Percentiles rank a stretch among this genome's conserved stretches.
phyloP scores from a whole-genome alignment of 37 sponge, comb jelly and placozoan genomes.

The Ianthella basta region DNA sequence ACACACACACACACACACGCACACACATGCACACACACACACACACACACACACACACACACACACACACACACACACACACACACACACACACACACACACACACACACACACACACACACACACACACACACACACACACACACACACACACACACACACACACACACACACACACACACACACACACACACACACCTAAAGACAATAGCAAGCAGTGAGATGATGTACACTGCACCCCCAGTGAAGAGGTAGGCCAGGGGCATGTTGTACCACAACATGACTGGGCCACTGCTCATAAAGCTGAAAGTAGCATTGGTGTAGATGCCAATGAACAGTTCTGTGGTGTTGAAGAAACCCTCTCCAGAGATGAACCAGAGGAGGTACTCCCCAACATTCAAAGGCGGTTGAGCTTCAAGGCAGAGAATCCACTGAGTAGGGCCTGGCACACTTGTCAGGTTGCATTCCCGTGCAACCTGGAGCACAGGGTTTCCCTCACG shows the following conservation, averaged over 20 bases:
- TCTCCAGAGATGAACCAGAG: constrained; percentile 63
- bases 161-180: not conserved
- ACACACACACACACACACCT: constrained; percentile 62
- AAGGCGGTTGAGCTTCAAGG: not conserved
- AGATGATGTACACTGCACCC: constrained; percentile 50
- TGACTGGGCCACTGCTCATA: not conserved
- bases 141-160: constrained; percentile 26
- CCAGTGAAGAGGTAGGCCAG: constrained; percentile 66
- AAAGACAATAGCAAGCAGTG: constrained; percentile 59
- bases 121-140: constrained; percentile 14
- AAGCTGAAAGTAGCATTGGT: constrained; percentile 42
- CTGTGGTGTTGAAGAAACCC: constrained; percentile 68
- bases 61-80: constrained; percentile 19
- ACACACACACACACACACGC: constrained; percentile 16
- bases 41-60: constrained; percentile 23
- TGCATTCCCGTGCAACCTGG: not conserved
- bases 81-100: constrained; percentile 13
- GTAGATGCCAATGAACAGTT: constrained; percentile 75
- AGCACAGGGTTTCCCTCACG: not conserved
- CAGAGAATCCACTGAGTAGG: not conserved
- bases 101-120: not conserved
- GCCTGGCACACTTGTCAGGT: not conserved
- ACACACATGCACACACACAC: constrained; percentile 1
- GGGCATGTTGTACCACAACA: constrained; percentile 53
- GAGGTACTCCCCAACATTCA: constrained; percentile 35